Evolutionary conservation across 2,888 invertebrate genomes (phyloP).

Genomic region (Camptogramma bilineatum): DNA sequence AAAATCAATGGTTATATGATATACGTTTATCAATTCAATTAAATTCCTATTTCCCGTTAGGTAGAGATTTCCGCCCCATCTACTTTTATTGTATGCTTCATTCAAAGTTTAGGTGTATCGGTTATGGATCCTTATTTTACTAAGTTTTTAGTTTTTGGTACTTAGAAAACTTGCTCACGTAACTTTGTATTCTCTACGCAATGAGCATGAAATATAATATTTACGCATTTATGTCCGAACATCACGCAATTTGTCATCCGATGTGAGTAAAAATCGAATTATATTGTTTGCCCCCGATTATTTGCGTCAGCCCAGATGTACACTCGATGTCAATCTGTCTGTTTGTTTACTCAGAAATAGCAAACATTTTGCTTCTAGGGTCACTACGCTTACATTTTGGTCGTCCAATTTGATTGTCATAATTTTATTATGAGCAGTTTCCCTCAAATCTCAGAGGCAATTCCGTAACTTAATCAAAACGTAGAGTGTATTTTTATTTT

Average conservation of each 20-base stretch:
- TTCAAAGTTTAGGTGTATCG: neutral
- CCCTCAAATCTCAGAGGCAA: constrained; percentile 57
- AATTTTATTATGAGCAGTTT: constrained; percentile 67
- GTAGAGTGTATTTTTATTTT: constrained; percentile 41
- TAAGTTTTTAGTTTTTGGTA: neutral
- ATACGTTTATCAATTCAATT: no score
- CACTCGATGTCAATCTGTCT: constrained; percentile 81
- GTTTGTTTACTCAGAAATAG: constrained; percentile 83
- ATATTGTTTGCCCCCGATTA: constrained; percentile 81
- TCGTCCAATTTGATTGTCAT: constrained; percentile 76
- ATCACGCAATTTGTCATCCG: constrained; percentile 76
- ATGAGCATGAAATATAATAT: constrained; percentile 25
- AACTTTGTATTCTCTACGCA: neutral
- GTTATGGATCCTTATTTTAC: neutral
- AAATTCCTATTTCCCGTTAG: no score
- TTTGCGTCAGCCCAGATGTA: constrained; percentile 84
- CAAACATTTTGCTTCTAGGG: constrained; percentile 75
- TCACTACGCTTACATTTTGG: constrained; percentile 72
- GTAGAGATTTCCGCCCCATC: no score
- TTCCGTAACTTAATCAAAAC: constrained; percentile 52
- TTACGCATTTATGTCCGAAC: constrained; percentile 36
- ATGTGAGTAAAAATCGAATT: constrained; percentile 77
- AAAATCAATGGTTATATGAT: no score
- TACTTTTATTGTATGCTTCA: no score
- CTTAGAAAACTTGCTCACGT: neutral